phyloP scores from a whole-genome alignment of 2,888 invertebrate genomes.

The Rhagophthalmus giganteus region DNA sequence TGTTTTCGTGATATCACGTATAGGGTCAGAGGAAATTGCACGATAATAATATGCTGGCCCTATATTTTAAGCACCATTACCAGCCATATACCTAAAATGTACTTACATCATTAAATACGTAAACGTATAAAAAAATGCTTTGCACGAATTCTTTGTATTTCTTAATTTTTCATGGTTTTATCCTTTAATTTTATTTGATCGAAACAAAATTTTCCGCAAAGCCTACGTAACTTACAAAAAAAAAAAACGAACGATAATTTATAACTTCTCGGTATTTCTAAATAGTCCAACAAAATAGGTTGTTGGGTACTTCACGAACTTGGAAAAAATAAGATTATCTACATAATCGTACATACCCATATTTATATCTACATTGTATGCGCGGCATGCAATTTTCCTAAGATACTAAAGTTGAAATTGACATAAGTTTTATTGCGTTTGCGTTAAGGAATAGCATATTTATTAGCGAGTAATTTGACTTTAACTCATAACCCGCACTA shows the following conservation, averaged over 20 bases:
- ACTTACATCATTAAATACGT: conserved; percentile 13
- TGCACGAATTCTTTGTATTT: conserved; percentile 4
- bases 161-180: not conserved
- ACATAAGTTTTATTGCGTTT: conserved; percentile 2
- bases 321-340: no score
- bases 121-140: conserved; percentile 5
- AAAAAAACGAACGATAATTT: not conserved
- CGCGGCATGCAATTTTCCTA: no score
- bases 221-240: not conserved
- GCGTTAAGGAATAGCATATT: conserved; percentile 3
- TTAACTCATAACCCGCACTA: conserved; percentile 1
- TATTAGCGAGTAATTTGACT: conserved; percentile 7
- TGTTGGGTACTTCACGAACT: no score
- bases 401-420: no score
- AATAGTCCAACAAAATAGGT: no score
- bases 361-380: conserved; percentile 4
- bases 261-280: not conserved
- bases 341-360: no score
- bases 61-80: conserved; percentile 47
- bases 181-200: not conserved
- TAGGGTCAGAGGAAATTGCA: conserved; percentile 46
- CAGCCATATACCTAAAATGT: conserved; percentile 32
- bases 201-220: not conserved
- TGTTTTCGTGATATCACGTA: conserved; percentile 46
- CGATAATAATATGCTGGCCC: conserved; percentile 48